Conservation (phyloP, 2,888 invertebrate genomes). For the Antitype chi region DNA sequence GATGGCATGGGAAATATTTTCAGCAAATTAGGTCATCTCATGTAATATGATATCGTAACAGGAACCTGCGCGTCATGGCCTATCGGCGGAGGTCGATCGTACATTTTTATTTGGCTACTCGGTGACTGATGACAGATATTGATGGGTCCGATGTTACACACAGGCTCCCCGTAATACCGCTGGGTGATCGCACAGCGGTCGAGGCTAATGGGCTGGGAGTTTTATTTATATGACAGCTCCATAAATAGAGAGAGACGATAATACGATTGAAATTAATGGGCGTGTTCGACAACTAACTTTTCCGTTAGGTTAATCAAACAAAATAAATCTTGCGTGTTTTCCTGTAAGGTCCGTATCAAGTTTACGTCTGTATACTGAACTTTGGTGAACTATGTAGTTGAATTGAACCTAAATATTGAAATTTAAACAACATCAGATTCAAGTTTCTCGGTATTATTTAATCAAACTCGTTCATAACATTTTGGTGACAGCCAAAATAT, state of each 20-base stretch:
- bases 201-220: conserved; percentile 81
- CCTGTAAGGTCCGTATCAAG: conserved; percentile 53
- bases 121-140: conserved; percentile 88
- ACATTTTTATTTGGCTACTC: conserved; percentile 87
- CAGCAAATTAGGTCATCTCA: conserved; percentile 81
- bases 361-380: conserved; percentile 46
- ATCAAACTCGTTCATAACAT: conserved; percentile 53
- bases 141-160: conserved; percentile 81
- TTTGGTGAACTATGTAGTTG: conserved; percentile 21
- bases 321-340: conserved; percentile 67
- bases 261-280: conserved; percentile 82
- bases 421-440: not conserved
- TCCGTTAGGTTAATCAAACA: conserved; percentile 69
- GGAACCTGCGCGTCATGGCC: conserved; percentile 77
- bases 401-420: not conserved
- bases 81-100: conserved; percentile 79
- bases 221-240: conserved; percentile 85
- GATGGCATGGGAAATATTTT: conserved; percentile 72
- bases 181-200: conserved; percentile 75
- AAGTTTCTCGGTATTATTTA: conserved; percentile 3
- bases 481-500: conserved; percentile 71
- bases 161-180: conserved; percentile 80
- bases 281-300: conserved; percentile 75
- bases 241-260: conserved; percentile 81
- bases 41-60: conserved; percentile 80